Base-by-base conservation (phyloP, 2,797 vertebrate genomes). In the Etheostoma perlongum region DNA sequence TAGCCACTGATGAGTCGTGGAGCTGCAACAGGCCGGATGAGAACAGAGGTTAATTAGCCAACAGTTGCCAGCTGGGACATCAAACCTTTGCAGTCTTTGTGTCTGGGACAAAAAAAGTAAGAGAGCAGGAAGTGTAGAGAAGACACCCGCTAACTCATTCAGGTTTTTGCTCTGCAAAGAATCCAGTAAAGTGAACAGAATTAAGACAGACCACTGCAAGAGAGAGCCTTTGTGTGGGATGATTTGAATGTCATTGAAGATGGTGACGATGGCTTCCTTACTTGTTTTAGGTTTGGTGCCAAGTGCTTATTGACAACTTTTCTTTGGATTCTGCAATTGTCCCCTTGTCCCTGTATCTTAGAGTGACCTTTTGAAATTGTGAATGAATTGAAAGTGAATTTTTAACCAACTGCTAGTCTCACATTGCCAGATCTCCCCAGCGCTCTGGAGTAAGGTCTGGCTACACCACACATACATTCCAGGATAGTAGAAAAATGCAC, bases 21-120 rank as follows among this genome's bases (percentile, higher is more conserved):
- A 68, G 60, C 67, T 67, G 40, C 75, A 76, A 52, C 53, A 70
- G 82, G 72, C 70, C 74, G 55, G 72, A 78, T 44, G 21, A 74
- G 83, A 79, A 71, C 65, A 52, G 44, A 52, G 63, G 73, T 79
- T 89, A 86, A 90, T 92, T 92, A 90, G 81, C 67, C 68, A 44
- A 23, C 68, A 69, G 48, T 59, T 47, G 80, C 82, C 87, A 87
- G 83, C 74, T 82, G 81, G 80, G 72, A 81, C 76, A 1, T 71
- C 47, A 62, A 86, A 64, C 65, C 52, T 66, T 51, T 53, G 67
- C 14, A 15, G 60, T 27, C 72, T 83, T 64, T 72, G 69, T 72
- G 30, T 82, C 72, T 10, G 40, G 46, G 73, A 33, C 60, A 72
- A 71, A 51, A 5, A 51, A 78, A 67, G 27, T 48, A 14, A 36